Conservation (phyloP, 1,140 invertebrate genomes). For the Drosophila elegans region DNA sequence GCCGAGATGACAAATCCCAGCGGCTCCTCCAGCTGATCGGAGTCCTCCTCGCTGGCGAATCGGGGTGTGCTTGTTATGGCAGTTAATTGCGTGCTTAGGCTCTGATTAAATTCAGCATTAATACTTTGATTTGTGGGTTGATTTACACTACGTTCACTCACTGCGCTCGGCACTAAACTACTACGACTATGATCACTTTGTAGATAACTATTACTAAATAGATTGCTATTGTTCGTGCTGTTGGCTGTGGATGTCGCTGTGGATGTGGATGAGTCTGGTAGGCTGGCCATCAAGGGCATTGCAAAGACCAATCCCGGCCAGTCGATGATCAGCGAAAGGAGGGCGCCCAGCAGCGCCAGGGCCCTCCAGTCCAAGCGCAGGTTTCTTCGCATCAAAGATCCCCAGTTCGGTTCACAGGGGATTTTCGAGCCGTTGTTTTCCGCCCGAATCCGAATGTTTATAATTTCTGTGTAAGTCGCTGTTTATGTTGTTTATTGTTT, state of each 20-base stretch:
- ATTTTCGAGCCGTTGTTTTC: conserved; percentile 17
- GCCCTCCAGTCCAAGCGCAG: conserved; percentile 84
- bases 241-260: neutral
- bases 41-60: conserved; percentile 22
- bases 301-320: conserved; percentile 74
- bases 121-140: conserved; percentile 76
- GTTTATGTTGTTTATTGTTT: conserved; percentile 39
- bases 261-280: conserved; percentile 26
- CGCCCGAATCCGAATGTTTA: conserved; percentile 13
- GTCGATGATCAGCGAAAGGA: conserved; percentile 77
- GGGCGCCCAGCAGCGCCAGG: conserved; percentile 85
- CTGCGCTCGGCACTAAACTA: conserved; percentile 55
- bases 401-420: conserved; percentile 61
- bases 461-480: conserved; percentile 26
- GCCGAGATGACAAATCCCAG: conserved; percentile 65
- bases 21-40: conserved; percentile 36
- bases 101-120: conserved; percentile 79
- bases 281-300: conserved; percentile 63
- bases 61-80: conserved; percentile 51
- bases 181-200: conserved; percentile 80
- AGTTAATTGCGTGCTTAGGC: conserved; percentile 63
- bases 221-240: conserved; percentile 38
- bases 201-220: conserved; percentile 66
- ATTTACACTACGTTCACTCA: conserved; percentile 71
- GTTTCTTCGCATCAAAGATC: conserved; percentile 84